Evolutionary conservation across 2,797 vertebrate genomes (phyloP), one percentile per base, ranked within the genome.

Genomic region (Rachycentron canadum): DNA sequence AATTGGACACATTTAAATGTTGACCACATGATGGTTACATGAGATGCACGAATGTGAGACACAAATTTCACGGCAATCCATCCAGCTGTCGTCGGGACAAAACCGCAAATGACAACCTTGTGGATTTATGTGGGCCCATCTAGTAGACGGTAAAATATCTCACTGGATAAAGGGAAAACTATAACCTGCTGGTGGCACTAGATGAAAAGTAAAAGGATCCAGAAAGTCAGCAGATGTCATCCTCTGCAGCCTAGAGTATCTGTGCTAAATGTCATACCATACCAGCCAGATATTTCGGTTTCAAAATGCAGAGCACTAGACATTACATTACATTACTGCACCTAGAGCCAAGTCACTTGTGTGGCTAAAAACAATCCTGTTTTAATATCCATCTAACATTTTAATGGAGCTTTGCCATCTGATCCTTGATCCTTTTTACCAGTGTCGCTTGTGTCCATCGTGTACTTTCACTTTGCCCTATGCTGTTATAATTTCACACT

Each of bases 401-500:
- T 63, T 57, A 23, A 25, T 36, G 16, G 49, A 49, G 25, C 34
- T 41, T 26, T 47, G 21, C 26, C 34, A 21, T 61, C 34, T 57
- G 56, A 59, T 67, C 28, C 21, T 25, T 5, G 8, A 26, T 61
- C 26, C 60, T 58, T 34, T 74, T 52, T 25, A n/a, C 25, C 40
- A 49, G 36, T 49, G 32, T 16, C 5, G 6, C 64, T 59, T 56
- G 34, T 45, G 56, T 76, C 73, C 49, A 50, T 66, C 73, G 45
- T 73, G 61, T 49, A 64, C 49, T 1, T 53, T 50, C 26, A n/a
- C 38, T 73, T 71, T 49, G 43, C 32, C 23, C 1, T 32, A 4
- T 23, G 7, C 49, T 12, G 38, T 73, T 65, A 67, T 21, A 43
- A 67, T 69, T 38, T 43, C 70, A 67, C 56, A 66, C 23, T 65